These are phyloP conservation scores for Drosophila kikkawai DNA, from an alignment of 1,140 invertebrate genomes.

Conservation along the genomic window DNA sequence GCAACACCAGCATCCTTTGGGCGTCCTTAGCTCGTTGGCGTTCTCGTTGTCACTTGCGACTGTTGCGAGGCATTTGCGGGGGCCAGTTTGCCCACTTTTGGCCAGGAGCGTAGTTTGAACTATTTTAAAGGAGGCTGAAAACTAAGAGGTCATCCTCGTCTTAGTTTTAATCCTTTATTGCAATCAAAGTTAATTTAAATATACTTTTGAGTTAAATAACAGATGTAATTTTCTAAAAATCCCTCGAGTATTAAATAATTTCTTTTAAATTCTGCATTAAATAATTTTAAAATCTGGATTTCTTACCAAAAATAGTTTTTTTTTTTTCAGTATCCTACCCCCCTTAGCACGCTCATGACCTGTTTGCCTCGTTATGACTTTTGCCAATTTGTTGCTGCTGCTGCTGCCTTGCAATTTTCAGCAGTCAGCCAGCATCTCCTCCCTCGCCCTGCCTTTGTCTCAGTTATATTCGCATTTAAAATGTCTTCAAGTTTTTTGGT, in stretches of 20 bases:
- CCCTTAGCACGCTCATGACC: conserved; percentile 2
- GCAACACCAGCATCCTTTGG: conserved; percentile 38
- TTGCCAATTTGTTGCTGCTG: conserved; percentile 48
- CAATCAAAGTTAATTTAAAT: not conserved
- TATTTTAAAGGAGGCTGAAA: not conserved
- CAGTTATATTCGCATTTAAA: conserved; percentile 40
- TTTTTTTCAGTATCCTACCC: not conserved
- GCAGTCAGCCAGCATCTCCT: conserved; percentile 14
- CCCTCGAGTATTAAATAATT: not conserved
- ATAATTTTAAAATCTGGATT: not conserved
- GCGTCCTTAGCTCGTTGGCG: conserved; percentile 42
- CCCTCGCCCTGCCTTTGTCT: conserved; percentile 12
- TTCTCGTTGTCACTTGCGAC: conserved; percentile 43
- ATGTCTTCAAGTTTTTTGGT: conserved; percentile 45
- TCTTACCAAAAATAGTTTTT: not conserved
- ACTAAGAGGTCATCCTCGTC: too few relatives aligned
- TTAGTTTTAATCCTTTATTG: not conserved
- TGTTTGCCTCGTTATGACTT: conserved; percentile 66
- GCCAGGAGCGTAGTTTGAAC: not conserved
- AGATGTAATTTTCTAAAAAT: not conserved
- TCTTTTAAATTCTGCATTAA: not conserved
- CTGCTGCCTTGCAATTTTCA: conserved; percentile 35
- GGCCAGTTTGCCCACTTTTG: conserved; percentile 2
- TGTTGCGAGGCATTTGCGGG: conserved; percentile 25
- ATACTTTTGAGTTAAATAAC: too few relatives aligned